Base-by-base conservation (phyloP, 2,113 vertebrate species). In the Plestiodon gilberti region DNA sequence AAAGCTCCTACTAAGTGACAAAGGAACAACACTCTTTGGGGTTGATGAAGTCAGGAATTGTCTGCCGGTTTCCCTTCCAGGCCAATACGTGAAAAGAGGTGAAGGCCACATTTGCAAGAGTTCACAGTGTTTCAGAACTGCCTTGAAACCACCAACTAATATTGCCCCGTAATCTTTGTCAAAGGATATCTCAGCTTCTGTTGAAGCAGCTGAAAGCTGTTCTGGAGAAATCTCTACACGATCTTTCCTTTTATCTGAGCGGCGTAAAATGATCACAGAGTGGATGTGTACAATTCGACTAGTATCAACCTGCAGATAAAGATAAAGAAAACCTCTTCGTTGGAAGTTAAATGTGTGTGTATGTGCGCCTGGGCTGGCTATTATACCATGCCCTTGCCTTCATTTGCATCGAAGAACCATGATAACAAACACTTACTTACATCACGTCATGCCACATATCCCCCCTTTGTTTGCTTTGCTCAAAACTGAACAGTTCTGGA, bases 161-260 rank as follows among this genome's bases (percentile, higher is more conserved):
- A 33, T 64, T 52, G 1, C 10, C n/a, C 74, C n/a, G 35, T 61
- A 79, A 59, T 0, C 2, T 43, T 30, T 61, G 0, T 33, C 2
- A 82, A 97, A 98, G 97, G 97, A 98, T 98, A 98, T 98, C 95
- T 99, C 99, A 4, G 99, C 99, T 91, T 99, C 98, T 3, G 98
- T 98, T 73, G 98, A 98, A 57, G 99, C 99, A 1, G 99, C 99
- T 1, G 99, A 99, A 33, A 99, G 98, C 94, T 99, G 99, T 94
- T 99, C 99, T 0, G 99, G 99, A 0, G 98, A 99, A 90, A 99
- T 99, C 92, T 99, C 99, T 91, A 99, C 99, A 0, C 98, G 97
- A 89, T 99, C 99, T 73, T 99, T 99, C 86, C 99, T 96, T 96
- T 99, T 99, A 93, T 99, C 99, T 0, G 99, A 99, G 85, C 99